Evolutionary conservation across 2,888 invertebrate species (phyloP).

Genomic region (Stenchaetothrips biformis): DNA sequence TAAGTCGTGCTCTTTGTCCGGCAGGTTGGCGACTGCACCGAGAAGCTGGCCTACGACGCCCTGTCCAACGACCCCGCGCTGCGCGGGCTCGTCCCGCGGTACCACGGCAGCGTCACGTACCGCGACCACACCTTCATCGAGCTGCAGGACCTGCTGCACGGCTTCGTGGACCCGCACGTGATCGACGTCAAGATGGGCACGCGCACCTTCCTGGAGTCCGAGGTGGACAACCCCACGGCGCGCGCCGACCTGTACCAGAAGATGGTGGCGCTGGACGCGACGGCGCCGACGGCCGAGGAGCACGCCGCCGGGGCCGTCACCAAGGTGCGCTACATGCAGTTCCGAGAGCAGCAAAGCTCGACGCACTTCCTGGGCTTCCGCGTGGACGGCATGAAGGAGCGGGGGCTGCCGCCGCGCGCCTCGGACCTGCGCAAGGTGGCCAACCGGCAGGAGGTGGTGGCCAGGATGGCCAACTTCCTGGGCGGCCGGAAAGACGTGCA

Average conservation of each 20-base stretch:
- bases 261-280: slow-evolving; percentile 87
- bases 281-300: slow-evolving; percentile 80
- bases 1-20: neutral
- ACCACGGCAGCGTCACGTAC: slow-evolving; percentile 76
- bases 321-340: slow-evolving; percentile 94
- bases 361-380: slow-evolving; percentile 90
- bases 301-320: slow-evolving; percentile 78
- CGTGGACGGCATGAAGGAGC: slow-evolving; percentile 87
- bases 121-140: slow-evolving; percentile 83
- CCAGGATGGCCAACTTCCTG: slow-evolving; percentile 70
- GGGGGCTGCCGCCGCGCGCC: slow-evolving; percentile 73
- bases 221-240: slow-evolving; percentile 81
- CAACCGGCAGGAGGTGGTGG: slow-evolving; percentile 66
- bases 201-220: slow-evolving; percentile 90
- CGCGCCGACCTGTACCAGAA: slow-evolving; percentile 88
- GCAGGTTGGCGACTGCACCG: slow-evolving; percentile 57
- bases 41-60: slow-evolving; percentile 72
- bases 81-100: slow-evolving; percentile 48
- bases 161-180: slow-evolving; percentile 86
- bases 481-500: slow-evolving; percentile 60
- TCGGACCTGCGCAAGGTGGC: slow-evolving; percentile 86
- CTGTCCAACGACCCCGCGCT: slow-evolving; percentile 59
- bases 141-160: slow-evolving; percentile 86
- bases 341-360: slow-evolving; percentile 88
- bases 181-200: slow-evolving; percentile 98